phyloP scores from a whole-genome alignment of 2,113 vertebrate genomes.

The Rhea pennata region DNA sequence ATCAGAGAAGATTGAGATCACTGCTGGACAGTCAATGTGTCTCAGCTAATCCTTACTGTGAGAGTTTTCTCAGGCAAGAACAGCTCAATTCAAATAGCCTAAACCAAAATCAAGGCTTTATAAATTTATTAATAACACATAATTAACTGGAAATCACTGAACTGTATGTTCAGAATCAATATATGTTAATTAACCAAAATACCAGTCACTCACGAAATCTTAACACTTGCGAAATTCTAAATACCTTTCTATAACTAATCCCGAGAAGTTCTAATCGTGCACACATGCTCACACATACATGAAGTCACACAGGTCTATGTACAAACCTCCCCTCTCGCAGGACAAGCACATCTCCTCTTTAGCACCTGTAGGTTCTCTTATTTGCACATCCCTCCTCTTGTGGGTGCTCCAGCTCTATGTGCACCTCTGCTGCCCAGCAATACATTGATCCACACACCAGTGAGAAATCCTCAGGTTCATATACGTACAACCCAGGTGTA shows the following conservation, averaged over 20 bases:
- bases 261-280: neutral
- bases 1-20: fast-evolving
- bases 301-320: neutral
- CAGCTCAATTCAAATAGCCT: neutral
- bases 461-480: neutral
- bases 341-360: neutral
- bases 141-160: neutral
- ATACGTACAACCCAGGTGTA: fast-evolving
- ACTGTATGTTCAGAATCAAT: neutral
- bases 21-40: neutral
- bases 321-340: neutral
- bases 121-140: neutral
- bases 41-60: neutral
- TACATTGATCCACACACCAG: neutral
- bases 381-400: neutral
- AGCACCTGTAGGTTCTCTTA: neutral
- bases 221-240: neutral
- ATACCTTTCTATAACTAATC: neutral
- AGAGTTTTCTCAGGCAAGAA: neutral
- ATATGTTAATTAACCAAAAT: neutral
- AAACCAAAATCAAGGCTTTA: neutral
- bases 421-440: neutral
- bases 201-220: neutral
- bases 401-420: neutral
- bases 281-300: no score